Conservation (phyloP, 2,888 invertebrate genomes). For the Blastobasis adustella region DNA sequence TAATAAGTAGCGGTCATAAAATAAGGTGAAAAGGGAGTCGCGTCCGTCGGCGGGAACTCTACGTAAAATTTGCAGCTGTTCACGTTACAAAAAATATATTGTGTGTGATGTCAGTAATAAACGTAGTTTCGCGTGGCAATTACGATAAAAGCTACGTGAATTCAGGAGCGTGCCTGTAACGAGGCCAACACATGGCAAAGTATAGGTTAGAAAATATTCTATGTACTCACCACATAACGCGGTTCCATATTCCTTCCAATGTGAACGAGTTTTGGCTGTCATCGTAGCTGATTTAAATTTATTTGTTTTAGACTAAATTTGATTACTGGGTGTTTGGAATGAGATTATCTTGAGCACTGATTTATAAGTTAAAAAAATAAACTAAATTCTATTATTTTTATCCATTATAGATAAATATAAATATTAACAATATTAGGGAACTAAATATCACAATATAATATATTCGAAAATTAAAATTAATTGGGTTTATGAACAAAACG, state of each 20-base stretch:
- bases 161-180: background rate
- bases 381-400: slow-evolving; percentile 60
- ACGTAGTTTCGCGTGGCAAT: too few species aligned
- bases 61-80: too few species aligned
- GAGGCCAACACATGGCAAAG: slow-evolving; percentile 39
- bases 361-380: slow-evolving; percentile 48
- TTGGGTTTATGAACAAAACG: slow-evolving; percentile 60
- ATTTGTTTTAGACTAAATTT: slow-evolving; percentile 39
- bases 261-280: slow-evolving; percentile 71
- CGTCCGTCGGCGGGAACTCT: too few species aligned
- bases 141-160: background rate
- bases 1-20: too few species aligned
- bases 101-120: too few species aligned
- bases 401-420: slow-evolving; percentile 56
- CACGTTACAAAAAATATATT: too few species aligned
- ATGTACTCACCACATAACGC: slow-evolving; percentile 68
- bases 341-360: slow-evolving; percentile 73
- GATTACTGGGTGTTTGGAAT: slow-evolving; percentile 64
- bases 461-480: slow-evolving; percentile 67
- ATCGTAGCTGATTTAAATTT: slow-evolving; percentile 46
- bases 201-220: slow-evolving; percentile 50
- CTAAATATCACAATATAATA: slow-evolving; percentile 73
- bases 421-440: slow-evolving; percentile 61
- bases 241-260: slow-evolving; percentile 75
- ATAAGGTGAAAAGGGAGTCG: too few species aligned